phyloP scores from a whole-genome alignment of 2,888 invertebrate species.

The Sphaerophoria rueppellii region DNA sequence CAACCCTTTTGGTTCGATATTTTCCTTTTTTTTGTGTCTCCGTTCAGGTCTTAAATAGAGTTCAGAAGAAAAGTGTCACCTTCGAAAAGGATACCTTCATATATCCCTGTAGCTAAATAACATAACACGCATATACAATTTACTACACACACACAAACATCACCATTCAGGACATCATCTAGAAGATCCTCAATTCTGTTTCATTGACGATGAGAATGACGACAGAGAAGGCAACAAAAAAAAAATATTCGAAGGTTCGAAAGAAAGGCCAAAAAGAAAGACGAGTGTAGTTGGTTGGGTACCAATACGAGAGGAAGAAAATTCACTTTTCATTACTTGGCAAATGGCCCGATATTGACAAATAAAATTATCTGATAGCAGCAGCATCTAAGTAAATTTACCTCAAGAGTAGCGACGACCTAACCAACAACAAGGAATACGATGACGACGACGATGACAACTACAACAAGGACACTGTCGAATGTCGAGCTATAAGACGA shows the following conservation, averaged over 20 bases:
- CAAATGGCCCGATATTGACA: slow-evolving; percentile 74
- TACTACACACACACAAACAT: slow-evolving; percentile 15
- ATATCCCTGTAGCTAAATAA: slow-evolving; percentile 61
- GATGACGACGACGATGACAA: slow-evolving; percentile 25
- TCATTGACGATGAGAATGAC: slow-evolving; percentile 12
- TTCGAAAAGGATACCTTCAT: slow-evolving; percentile 9
- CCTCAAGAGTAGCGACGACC: slow-evolving; percentile 63
- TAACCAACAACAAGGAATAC: slow-evolving; percentile 39
- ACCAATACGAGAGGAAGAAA: slow-evolving; percentile 55
- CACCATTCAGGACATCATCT: slow-evolving; percentile 12
- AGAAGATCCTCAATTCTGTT: slow-evolving; percentile 19
- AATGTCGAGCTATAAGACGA: background rate
- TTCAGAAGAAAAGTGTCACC: slow-evolving; percentile 43
- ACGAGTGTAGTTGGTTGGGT: background rate
- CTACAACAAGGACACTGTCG: slow-evolving; percentile 26
- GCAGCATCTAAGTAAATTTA: slow-evolving; percentile 73
- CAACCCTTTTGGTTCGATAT: slow-evolving; percentile 57
- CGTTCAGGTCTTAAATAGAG: slow-evolving; percentile 26
- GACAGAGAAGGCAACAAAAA: slow-evolving; percentile 1
- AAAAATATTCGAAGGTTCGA: background rate
- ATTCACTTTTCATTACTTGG: slow-evolving; percentile 74
- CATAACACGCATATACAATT: slow-evolving; percentile 56
- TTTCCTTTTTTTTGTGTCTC: slow-evolving; percentile 13
- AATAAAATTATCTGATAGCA: slow-evolving; percentile 74
- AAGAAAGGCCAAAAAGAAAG: slow-evolving; percentile 58